A percentile compares a stretch with the other conserved stretches of the same genome.
phyloP scores from a whole-genome alignment of 2,797 vertebrate species.

The Oreochromis mossambicus region DNA sequence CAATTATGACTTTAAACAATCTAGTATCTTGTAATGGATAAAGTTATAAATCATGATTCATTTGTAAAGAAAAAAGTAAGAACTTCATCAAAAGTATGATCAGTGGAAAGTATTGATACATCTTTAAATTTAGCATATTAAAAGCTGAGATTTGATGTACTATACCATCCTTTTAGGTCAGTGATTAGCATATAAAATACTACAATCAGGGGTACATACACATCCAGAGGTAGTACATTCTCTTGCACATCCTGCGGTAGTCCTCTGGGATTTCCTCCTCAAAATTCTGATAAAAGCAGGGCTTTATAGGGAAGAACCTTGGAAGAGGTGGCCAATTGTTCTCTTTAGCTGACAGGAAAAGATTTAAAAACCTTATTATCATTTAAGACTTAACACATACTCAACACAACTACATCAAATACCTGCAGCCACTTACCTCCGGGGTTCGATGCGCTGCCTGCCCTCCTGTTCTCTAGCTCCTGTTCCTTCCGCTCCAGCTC shows the following conservation, averaged over 20 bases:
- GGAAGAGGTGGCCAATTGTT: slow-evolving; percentile 98
- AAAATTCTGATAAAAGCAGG: slow-evolving; percentile 97
- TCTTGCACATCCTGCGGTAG: slow-evolving; percentile 90
- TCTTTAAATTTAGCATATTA: neutral
- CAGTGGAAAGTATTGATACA: neutral
- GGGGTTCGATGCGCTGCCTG: neutral
- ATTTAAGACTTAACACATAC: neutral
- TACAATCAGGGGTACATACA: slow-evolving; percentile 74
- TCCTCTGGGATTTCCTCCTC: slow-evolving; percentile 92
- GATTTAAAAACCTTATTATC: neutral
- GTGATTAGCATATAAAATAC: neutral
- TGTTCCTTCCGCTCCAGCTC: slow-evolving; percentile 92
- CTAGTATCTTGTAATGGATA: neutral
- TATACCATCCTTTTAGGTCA: neutral
- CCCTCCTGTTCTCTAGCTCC: slow-evolving; percentile 79
- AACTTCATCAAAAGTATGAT: neutral
- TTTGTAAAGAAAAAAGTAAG: neutral
- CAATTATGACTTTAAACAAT: neutral
- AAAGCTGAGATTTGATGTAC: neutral
- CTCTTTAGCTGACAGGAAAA: slow-evolving; percentile 77
- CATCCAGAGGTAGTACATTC: slow-evolving; percentile 99
- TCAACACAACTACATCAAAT: neutral
- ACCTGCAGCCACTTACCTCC: slow-evolving; percentile 20
- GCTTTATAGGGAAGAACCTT: slow-evolving; percentile 84
- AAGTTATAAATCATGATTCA: neutral